Base-by-base conservation (phyloP, 1,140 invertebrate species). In the Zaprionus kolodkinae region DNA sequence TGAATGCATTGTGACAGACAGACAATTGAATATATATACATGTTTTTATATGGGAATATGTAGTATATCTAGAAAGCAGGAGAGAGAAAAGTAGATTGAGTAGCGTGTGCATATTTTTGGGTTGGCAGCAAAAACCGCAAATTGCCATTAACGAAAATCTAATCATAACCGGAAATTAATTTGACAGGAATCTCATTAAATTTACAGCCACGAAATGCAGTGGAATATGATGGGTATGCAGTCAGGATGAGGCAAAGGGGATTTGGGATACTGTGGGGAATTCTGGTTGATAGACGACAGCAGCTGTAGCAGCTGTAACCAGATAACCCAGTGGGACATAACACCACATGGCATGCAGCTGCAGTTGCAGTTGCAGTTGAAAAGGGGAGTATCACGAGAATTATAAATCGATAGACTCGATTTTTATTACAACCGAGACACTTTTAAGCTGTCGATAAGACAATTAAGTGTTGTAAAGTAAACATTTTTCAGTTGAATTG, bases 121-220 rank as follows among this genome's bases (percentile, higher is more conserved):
- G 62, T 52, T 78, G 85, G 54, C 77, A 68, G 71, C 78, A 81
- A 85, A 91, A 92, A 92, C 91, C 91, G 76, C 91, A 92, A 92
- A 92, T 92, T 92, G 91, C 91, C 83, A 92, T 92, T 92, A 92
- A 90, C 91, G 91, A 91, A 92, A 92, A 92, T 92, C 91, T 92
- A 92, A 92, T 92, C 91, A 92, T 92, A 92, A 92, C 91, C 91
- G 91, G 91, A 92, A 92, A 92, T 92, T 92, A 92, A 92, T 92
- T 92, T 92, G 91, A 92, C 91, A 92, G 91, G 89, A 92, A 91
- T 92, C 91, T 92, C 91, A 92, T 92, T 92, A 92, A 92, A 92
- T 91, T 92, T 87, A 91, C 91, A 92, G 79, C 75, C 68, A 64
- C 62, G 54, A 40, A 74, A 69, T 73, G 63, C 35, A 52, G 27